Evolutionary conservation across 1,140 invertebrate species (phyloP).

Genomic region (Oncopodura yosiiana): DNA sequence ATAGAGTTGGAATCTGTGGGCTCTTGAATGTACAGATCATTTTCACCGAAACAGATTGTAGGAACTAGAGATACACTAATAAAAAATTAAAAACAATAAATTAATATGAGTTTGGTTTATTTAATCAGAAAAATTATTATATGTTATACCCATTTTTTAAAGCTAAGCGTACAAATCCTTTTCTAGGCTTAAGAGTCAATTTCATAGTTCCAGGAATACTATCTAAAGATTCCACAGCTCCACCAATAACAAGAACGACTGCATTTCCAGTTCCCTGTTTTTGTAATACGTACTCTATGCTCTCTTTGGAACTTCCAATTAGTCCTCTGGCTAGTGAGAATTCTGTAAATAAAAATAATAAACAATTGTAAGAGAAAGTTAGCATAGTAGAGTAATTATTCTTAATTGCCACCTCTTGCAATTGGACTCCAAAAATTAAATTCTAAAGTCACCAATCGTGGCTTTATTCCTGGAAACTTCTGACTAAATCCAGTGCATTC

Average conservation of each 20-base stretch:
- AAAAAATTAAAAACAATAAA: slow-evolving; percentile 9
- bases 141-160: slow-evolving; percentile 37
- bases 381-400: too few relatives aligned
- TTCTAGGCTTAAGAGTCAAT: slow-evolving; percentile 38
- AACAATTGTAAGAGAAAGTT: too few relatives aligned
- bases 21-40: slow-evolving; percentile 72
- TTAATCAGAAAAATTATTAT: not conserved
- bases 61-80: slow-evolving; percentile 68
- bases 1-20: slow-evolving; percentile 58
- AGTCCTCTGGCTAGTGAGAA: slow-evolving; percentile 39
- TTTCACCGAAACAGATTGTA: slow-evolving; percentile 83
- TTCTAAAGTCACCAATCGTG: slow-evolving; percentile 60
- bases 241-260: slow-evolving; percentile 27
- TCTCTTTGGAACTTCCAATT: slow-evolving; percentile 18
- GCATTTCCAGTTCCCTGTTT: slow-evolving; percentile 25
- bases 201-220: slow-evolving; percentile 26
- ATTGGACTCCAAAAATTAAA: slow-evolving; percentile 74
- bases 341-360: slow-evolving; percentile 66
- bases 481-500: slow-evolving; percentile 59
- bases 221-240: slow-evolving; percentile 25
- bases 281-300: slow-evolving; percentile 35
- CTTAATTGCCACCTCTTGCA: too few relatives aligned
- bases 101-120: not conserved
- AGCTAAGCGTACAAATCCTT: slow-evolving; percentile 41
- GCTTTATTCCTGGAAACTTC: slow-evolving; percentile 64